Evolutionary conservation across 2,797 vertebrate species (phyloP).

Genomic region (Falco naumanni): DNA sequence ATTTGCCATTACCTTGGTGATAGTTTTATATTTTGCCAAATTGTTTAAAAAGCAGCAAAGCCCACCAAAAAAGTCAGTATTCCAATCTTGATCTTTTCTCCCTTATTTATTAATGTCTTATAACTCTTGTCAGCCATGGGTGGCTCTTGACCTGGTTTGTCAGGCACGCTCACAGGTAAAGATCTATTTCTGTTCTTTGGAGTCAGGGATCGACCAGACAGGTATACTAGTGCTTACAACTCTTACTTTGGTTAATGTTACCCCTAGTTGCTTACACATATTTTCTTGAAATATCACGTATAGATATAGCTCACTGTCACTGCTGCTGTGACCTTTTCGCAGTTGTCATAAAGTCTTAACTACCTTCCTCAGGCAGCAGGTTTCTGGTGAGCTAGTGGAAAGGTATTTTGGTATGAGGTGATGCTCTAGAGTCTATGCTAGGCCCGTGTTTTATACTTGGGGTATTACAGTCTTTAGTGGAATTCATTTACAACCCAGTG

Average conservation of each 20-base stretch:
- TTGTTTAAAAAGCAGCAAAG: neutral
- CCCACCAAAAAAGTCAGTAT: neutral
- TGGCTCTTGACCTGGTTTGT: neutral
- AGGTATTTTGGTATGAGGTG: neutral
- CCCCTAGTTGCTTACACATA: neutral
- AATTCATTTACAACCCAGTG: neutral
- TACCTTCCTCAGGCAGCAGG: neutral
- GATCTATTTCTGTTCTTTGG: neutral
- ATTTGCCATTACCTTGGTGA: neutral
- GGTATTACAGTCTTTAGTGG: neutral
- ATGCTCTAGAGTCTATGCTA: neutral
- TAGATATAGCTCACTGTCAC: accelerated
- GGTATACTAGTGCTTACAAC: neutral
- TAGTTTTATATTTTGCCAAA: neutral
- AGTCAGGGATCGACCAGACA: neutral
- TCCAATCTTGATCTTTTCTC: neutral
- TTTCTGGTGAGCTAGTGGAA: neutral
- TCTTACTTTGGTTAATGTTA: neutral
- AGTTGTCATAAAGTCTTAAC: neutral
- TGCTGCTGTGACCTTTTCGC: neutral
- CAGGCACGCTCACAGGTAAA: neutral
- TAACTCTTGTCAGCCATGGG: neutral
- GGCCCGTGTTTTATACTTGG: neutral
- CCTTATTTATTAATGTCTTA: neutral
- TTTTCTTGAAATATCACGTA: neutral